Evolutionary conservation across 2,113 vertebrate genomes (phyloP), one percentile per base, ranked within the genome.

Genomic region (Electrona antarctica): DNA sequence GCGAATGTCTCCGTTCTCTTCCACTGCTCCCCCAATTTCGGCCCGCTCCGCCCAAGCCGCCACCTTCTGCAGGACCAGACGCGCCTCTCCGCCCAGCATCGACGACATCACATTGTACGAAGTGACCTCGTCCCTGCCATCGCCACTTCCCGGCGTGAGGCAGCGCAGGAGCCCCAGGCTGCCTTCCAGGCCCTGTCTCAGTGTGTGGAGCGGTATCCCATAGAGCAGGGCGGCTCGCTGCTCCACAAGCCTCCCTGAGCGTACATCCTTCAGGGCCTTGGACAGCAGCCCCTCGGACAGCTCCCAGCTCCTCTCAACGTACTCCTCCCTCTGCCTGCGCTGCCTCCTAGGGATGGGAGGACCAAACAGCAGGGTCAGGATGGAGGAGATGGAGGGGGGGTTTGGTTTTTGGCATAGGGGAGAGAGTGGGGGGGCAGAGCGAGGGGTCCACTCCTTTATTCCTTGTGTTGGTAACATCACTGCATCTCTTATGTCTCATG

Each of bases 371-470:
- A 91, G 83, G 91, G 87, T 93, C 88, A 92, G 88, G 91, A 90
- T 91, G 91, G 91, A 90, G 86, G 87, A 90, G 92, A 92, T 89
- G 92, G 84, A 84, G 85, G 77, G 68, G 84, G 75, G 76, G 72
- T 81, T 90, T 90, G 83, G 76, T 82, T 90, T 52, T 88, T 83
- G 87, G 84, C 86, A 96, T 95, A 80, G 78, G 89, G 95, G 94
- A 96, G 94, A 96, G 94, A 97, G 94, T 92, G 95, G 94, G 95
- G 95, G 93, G 94, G 96, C 93, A 96, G 96, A 95, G 95, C 87
- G 95, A 95, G 96, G 97, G 97, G 96, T 97, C 98, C 98, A 99
- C 97, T 98, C 97, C 97, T 99, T 99, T 99, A 99, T 97, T 96
- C 95, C 96, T 99, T 98, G 96, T 92, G 96, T 93, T 96, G 96